Evolutionary conservation across 2,113 vertebrate genomes (phyloP).

Genomic region (Phalacrocorax brasilianus): DNA sequence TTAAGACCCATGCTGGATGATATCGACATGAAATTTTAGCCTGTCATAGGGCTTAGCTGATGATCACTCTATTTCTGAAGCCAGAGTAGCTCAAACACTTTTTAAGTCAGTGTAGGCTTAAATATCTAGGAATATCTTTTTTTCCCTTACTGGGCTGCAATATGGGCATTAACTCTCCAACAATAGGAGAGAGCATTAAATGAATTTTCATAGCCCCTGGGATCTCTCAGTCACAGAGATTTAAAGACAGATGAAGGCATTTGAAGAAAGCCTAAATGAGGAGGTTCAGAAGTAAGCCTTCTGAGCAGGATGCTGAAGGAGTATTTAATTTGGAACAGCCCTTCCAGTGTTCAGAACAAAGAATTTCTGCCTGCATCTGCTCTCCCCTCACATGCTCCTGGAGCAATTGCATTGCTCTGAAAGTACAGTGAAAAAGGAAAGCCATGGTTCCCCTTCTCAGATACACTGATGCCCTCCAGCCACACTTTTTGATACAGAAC

Average conservation of each 20-base stretch:
- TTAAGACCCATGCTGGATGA: not conserved
- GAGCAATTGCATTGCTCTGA: not conserved
- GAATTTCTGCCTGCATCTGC: not conserved
- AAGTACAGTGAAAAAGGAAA: not conserved
- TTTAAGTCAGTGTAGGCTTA: not conserved
- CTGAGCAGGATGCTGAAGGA: not conserved
- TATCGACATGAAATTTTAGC: not conserved
- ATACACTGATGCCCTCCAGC: not conserved
- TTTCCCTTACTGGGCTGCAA: not conserved
- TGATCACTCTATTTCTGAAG: not conserved
- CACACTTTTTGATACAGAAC: not conserved
- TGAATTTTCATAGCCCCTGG: not conserved
- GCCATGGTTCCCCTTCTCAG: not conserved
- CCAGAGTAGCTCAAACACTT: not conserved
- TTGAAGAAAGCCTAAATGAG: not conserved
- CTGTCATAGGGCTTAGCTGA: not conserved
- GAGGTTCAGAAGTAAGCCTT: not conserved
- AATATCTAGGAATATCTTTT: not conserved
- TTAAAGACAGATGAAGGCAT: slow-evolving; percentile 2
- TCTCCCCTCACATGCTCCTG: not conserved
- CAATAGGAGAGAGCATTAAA: not conserved
- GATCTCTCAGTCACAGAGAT: not conserved
- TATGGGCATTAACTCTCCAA: not conserved
- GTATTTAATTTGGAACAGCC: not conserved
- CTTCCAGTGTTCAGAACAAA: not conserved